Evolutionary conservation across 2,888 invertebrate species (phyloP).

Genomic region (Ptilodon capucinus): DNA sequence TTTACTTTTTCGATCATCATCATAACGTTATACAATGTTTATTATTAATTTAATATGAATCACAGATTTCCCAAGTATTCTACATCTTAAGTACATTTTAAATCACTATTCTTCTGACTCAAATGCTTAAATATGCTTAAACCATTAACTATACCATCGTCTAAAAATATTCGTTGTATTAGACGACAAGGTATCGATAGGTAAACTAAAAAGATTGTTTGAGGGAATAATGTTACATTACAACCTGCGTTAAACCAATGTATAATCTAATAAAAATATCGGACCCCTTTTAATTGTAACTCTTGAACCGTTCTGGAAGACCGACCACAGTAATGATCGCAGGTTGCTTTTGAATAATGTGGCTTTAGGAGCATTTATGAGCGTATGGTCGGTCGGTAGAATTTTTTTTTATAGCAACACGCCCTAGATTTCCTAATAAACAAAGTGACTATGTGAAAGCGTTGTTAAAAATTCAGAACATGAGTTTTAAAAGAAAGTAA

Average conservation of each 20-base stretch:
- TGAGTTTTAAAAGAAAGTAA: slow-evolving; percentile 12
- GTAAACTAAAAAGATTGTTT: no score
- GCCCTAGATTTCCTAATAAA: slow-evolving; percentile 29
- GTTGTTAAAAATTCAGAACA: slow-evolving; percentile 7
- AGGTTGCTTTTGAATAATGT: slow-evolving; percentile 25
- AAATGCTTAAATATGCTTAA: no score
- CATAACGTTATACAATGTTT: no score
- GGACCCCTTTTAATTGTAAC: slow-evolving; percentile 5
- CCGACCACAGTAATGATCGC: slow-evolving; percentile 25
- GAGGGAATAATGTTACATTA: no score
- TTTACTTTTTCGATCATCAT: no score
- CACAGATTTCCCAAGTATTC: no score
- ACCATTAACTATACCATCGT: neutral
- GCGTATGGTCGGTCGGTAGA: slow-evolving; percentile 6
- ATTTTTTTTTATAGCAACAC: slow-evolving; percentile 24
- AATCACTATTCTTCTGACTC: no score
- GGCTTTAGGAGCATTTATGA: slow-evolving; percentile 21
- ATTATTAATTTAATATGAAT: no score
- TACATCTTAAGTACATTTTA: no score
- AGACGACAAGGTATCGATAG: no score
- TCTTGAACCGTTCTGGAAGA: slow-evolving; percentile 20
- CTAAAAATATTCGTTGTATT: neutral
- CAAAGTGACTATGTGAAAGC: slow-evolving; percentile 14
- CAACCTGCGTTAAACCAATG: no score
- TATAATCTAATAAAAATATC: neutral